phyloP scores from a whole-genome alignment of 2,888 invertebrate genomes.

The Spialia ferax region DNA sequence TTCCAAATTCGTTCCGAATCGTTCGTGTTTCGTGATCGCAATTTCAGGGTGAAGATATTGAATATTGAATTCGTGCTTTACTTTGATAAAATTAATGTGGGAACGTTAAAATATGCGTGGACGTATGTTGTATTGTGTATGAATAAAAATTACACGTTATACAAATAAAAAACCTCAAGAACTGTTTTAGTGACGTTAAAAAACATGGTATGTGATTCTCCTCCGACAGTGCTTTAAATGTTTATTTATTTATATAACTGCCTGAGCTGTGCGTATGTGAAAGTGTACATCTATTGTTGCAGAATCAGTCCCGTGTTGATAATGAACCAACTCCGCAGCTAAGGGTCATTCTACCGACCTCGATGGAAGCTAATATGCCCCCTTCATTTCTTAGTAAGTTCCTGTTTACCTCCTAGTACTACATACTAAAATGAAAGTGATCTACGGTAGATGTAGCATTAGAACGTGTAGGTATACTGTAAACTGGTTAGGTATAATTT shows the following conservation, averaged over 20 bases:
- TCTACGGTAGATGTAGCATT: not conserved
- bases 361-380: constrained; percentile 66
- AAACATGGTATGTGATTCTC: constrained; percentile 50
- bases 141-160: constrained; percentile 48
- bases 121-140: constrained; percentile 53
- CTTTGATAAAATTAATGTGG: constrained; percentile 5
- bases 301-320: constrained; percentile 71
- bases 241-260: constrained; percentile 79
- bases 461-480: not conserved
- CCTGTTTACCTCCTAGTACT: not conserved
- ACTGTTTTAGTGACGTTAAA: constrained; percentile 24
- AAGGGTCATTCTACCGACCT: constrained; percentile 72
- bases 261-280: constrained; percentile 62
- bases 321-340: constrained; percentile 70
- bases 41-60: constrained; percentile 12
- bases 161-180: constrained; percentile 31
- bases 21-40: not conserved
- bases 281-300: constrained; percentile 63
- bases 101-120: constrained; percentile 59
- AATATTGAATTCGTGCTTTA: not conserved
- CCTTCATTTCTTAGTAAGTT: constrained; percentile 74
- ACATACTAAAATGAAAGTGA: not conserved
- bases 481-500: too few species aligned
- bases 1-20: too few species aligned
- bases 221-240: constrained; percentile 59